A percentile compares a stretch with the other conserved stretches of the same genome.
Conservation (phyloP, 2,113 vertebrate species). For the Gnathonemus echidnorhynchus region DNA sequence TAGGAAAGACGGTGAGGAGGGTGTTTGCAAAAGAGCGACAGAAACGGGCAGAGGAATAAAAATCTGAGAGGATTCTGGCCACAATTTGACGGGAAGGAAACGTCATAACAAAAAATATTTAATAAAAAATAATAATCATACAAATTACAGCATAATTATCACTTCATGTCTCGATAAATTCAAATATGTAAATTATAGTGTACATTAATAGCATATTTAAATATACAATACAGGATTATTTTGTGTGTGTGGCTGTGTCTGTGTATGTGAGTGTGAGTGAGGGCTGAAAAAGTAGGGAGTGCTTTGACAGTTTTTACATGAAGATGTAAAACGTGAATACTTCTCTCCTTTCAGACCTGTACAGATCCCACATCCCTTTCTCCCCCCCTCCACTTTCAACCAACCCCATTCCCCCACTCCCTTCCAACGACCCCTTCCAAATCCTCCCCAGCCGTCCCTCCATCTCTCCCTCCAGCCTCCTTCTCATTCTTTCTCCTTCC, state of each 20-base stretch:
- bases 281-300: background rate
- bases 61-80: background rate
- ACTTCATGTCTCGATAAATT: background rate
- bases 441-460: conserved; percentile 6
- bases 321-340: conserved; percentile 17
- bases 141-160: background rate
- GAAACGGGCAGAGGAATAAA: conserved; percentile 17
- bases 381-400: background rate
- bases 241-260: background rate
- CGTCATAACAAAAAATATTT: background rate
- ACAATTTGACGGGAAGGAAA: background rate
- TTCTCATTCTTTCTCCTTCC: conserved; percentile 12
- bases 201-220: background rate
- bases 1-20: conserved; percentile 41
- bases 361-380: conserved; percentile 20
- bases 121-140: background rate
- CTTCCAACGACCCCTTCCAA: background rate
- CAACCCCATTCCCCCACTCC: background rate
- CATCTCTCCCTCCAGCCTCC: background rate
- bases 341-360: conserved; percentile 14
- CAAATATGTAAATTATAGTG: background rate
- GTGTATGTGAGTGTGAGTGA: background rate
- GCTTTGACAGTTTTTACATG: conserved; percentile 24
- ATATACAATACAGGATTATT: background rate
- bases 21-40: conserved; percentile 21